Evolutionary conservation across 2,888 invertebrate species (phyloP).

Genomic region (Fragum whitleyi): DNA sequence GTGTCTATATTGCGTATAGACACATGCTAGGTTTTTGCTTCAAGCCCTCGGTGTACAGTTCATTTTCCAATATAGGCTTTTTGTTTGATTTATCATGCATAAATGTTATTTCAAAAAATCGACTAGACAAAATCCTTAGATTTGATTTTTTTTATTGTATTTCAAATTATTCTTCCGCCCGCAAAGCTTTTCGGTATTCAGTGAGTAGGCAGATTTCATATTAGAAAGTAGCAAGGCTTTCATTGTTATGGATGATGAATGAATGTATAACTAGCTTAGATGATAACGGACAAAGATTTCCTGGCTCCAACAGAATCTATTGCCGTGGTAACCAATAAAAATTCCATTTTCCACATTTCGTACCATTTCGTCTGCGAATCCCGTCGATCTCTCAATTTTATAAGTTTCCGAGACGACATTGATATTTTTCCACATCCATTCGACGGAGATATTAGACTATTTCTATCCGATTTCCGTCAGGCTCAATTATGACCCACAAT

Average conservation of each 20-base stretch:
- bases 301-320: neutral
- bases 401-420: constrained; percentile 26
- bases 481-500: constrained; percentile 37
- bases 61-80: no score
- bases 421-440: constrained; percentile 52
- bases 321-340: constrained; percentile 19
- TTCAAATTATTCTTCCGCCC: no score
- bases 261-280: neutral
- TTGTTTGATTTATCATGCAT: no score
- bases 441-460: constrained; percentile 52
- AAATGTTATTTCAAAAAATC: no score
- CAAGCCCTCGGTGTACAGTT: no score
- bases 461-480: constrained; percentile 52
- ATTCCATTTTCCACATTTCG: constrained; percentile 30
- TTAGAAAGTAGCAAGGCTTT: no score
- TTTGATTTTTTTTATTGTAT: no score
- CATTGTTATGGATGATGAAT: neutral
- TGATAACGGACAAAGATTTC: neutral
- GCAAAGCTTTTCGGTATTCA: no score
- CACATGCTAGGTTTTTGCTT: no score
- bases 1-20: no score
- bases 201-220: no score
- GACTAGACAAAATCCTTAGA: no score
- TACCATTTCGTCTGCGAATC: constrained; percentile 20
- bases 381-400: constrained; percentile 19